Evolutionary conservation across 2,113 vertebrate genomes (phyloP).

Genomic region (Acrocephalus kingi): DNA sequence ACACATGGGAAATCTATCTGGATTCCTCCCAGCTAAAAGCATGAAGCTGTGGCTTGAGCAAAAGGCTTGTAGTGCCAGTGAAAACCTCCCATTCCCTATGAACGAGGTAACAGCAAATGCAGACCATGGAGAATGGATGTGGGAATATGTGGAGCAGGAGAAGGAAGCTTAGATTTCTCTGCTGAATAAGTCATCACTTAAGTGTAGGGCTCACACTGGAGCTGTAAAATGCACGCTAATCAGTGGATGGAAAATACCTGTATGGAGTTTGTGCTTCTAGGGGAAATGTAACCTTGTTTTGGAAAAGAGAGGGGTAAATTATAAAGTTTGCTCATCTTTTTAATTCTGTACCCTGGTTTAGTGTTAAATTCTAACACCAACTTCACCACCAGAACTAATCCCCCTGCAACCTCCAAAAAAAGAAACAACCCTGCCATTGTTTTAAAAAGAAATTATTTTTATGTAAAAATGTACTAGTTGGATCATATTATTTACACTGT

Average conservation of each 20-base stretch:
- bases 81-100: background rate
- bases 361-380: background rate
- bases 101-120: background rate
- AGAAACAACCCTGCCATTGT: background rate
- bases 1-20: background rate
- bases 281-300: background rate
- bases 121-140: background rate
- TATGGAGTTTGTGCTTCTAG: background rate
- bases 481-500: background rate
- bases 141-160: background rate
- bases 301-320: background rate
- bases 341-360: background rate
- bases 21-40: background rate
- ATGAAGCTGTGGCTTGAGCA: background rate
- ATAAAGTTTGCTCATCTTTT: background rate
- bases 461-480: background rate
- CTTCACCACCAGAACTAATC: background rate
- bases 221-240: background rate
- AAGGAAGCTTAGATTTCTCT: background rate
- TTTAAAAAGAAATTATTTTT: background rate
- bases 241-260: background rate
- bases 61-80: background rate
- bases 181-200: background rate
- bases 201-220: background rate
- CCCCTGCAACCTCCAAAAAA: fast-evolving